Percentiles rank a stretch among this genome's conserved stretches.
These are phyloP conservation scores for Pandion haliaetus DNA, from an alignment of 2,113 vertebrate species.

Conservation along the genomic window DNA sequence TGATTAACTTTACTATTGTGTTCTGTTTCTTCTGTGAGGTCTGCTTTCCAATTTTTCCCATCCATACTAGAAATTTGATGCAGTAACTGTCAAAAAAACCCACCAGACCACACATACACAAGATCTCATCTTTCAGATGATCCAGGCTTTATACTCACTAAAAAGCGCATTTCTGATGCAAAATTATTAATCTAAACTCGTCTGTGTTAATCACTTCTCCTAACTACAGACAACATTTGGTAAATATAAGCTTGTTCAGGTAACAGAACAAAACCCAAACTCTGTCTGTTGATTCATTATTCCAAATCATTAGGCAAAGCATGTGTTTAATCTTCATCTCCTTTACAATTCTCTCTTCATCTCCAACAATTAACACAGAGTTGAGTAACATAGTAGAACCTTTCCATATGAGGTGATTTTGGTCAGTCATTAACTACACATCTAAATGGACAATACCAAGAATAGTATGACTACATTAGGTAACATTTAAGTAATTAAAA, in stretches of 20 bases:
- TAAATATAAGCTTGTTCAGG: not conserved
- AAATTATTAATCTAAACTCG: not conserved
- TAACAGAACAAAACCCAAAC: conserved; percentile 1
- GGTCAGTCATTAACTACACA: not conserved
- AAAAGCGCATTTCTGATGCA: not conserved
- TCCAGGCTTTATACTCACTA: not conserved
- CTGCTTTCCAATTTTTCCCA: not conserved
- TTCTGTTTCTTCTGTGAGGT: not conserved
- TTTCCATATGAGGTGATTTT: not conserved
- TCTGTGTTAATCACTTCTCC: not conserved
- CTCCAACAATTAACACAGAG: not conserved
- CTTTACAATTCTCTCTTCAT: no score
- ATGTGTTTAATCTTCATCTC: not conserved
- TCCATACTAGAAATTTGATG: not conserved
- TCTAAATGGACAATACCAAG: not conserved
- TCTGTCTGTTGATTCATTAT: not conserved
- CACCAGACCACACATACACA: not conserved
- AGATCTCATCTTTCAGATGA: not conserved
- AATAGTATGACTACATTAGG: not conserved
- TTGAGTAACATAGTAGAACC: not conserved
- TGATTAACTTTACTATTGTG: not conserved
- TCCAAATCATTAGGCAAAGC: conserved; percentile 4
- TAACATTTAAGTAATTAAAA: not conserved
- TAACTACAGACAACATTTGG: not conserved
- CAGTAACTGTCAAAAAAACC: not conserved